Conservation (phyloP, 2,113 vertebrate genomes). For the Corydoras sp. region DNA sequence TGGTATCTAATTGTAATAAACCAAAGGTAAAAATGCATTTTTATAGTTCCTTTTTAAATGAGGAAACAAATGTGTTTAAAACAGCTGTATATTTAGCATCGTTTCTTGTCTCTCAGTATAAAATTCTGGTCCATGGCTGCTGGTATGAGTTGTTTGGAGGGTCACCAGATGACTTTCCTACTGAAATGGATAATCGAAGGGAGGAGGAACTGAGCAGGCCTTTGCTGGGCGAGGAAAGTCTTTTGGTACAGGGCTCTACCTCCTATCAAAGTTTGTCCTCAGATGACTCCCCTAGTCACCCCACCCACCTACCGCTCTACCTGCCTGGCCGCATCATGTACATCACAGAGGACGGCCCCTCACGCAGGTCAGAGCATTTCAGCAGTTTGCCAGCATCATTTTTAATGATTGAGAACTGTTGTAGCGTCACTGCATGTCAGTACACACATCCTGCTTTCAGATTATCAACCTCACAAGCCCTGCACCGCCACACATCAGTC, state of each 20-base stretch:
- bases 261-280: constrained; percentile 77
- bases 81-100: too few species aligned
- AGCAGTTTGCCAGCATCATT: not conserved
- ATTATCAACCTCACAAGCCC: too few species aligned
- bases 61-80: not conserved
- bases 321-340: constrained; percentile 86
- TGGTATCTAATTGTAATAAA: constrained; percentile 87
- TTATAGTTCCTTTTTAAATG: too few species aligned
- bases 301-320: constrained; percentile 75
- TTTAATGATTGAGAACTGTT: too few species aligned
- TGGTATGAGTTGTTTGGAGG: constrained; percentile 93
- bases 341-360: constrained; percentile 75
- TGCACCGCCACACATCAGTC: too few species aligned
- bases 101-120: constrained; percentile 68
- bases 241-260: constrained; percentile 71
- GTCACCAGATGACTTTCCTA: constrained; percentile 74
- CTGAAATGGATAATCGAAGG: constrained; percentile 77
- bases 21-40: constrained; percentile 74
- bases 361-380: constrained; percentile 66
- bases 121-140: constrained; percentile 84
- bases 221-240: constrained; percentile 83
- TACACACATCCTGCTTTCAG: too few species aligned
- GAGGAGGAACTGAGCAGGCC: constrained; percentile 75
- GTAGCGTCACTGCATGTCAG: too few species aligned
- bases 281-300: constrained; percentile 67